Base-by-base conservation (phyloP, 1,140 invertebrate genomes). In the Brachionus koreanus region DNA sequence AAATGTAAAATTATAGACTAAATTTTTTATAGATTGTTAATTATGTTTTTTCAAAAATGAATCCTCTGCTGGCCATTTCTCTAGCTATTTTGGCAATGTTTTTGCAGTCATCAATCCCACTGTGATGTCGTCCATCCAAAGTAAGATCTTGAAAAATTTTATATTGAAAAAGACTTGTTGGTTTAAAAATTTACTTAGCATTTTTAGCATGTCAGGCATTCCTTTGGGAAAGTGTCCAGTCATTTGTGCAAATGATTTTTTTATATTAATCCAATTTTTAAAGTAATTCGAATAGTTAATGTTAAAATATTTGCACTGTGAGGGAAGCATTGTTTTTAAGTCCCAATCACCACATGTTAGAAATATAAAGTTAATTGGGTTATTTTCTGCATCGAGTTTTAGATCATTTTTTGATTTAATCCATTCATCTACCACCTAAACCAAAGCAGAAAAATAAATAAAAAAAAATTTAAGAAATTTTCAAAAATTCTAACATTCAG, bases 271-370 rank as follows among this genome's bases (percentile, higher is more conserved):
- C 91, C 91, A 92, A n/a, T 86, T 82, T 12, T 87, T 86, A 67
- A 91, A 90, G 84, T 91, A 89, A 13, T 85, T n/a, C 5, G 90
- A 89, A n/a, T 90, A 42, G 9, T 83, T 29, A n/a, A 91, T 83
- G 0, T 86, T 84, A 5, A 90, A 89, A 35, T 89, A 84, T 13
- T 85, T 13, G 84, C 91, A 92, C 83, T 92, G 91, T 0, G 84
- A 84, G 10, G 90, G 91, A 13, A 92, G 84, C 91, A 92, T 91
- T 0, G 86, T 87, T 83, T 88, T 89, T 9, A 92, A 86, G 85
- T 92, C 92, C 91, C 91, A 92, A 86, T 92, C 90, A 13, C 91
- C 91, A 85, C 90, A 91, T 0, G 91, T 92, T 3, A 92, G 88
- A 86, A 92, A 91, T 35, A 87, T 84, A 83, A 86, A 88, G n/a